Percentiles rank a stretch among this genome's conserved stretches.
These are phyloP conservation scores for Pitta sordida DNA, from an alignment of 2,113 vertebrate species.

Conservation along the genomic window DNA sequence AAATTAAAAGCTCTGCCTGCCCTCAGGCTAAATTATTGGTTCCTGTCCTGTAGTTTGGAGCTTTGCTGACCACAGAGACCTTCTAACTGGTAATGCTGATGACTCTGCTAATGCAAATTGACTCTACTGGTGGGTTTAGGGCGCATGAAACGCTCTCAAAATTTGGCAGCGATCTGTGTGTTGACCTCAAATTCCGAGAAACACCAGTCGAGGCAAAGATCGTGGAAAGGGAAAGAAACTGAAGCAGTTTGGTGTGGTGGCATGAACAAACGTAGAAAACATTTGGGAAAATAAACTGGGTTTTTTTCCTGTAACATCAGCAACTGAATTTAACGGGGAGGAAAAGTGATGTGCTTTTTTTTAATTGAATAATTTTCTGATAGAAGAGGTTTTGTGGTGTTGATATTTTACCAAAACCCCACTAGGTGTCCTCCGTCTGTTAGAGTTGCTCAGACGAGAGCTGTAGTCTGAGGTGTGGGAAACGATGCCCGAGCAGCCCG, in stretches of 20 bases:
- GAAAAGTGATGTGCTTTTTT: no score
- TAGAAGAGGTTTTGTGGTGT: neutral
- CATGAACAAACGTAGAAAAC: neutral
- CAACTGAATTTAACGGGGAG: neutral
- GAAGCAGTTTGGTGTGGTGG: neutral
- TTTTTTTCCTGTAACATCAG: neutral
- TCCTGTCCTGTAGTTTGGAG: neutral
- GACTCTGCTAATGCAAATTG: neutral
- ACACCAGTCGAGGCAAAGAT: neutral
- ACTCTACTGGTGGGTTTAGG: neutral
- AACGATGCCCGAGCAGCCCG: neutral
- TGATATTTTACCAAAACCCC: neutral
- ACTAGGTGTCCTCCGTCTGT: conserved; percentile 40
- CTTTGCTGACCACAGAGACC: neutral
- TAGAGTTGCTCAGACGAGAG: neutral
- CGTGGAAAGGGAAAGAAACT: neutral
- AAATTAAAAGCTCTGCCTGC: neutral
- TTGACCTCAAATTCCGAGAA: neutral
- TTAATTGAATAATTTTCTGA: neutral
- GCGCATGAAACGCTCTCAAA: neutral
- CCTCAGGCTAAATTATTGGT: neutral
- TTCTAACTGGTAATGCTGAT: neutral
- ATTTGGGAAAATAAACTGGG: neutral
- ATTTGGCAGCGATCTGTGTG: neutral
- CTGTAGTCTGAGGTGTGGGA: neutral